Base-by-base conservation (phyloP, 2,888 invertebrate species). In the Biston betularia region DNA sequence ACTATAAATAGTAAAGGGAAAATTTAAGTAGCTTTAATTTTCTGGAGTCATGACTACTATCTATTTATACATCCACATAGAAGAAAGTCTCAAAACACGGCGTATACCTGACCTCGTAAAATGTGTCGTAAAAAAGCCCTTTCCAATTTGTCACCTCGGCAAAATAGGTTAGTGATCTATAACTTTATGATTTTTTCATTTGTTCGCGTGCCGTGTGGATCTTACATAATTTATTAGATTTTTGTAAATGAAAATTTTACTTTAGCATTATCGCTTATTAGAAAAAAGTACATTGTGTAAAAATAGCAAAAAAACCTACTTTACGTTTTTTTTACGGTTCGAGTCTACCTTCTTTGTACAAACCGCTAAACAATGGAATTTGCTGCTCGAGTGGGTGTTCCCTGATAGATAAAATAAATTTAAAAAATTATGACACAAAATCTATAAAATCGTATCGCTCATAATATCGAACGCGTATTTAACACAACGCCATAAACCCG, bases 141-240 rank as follows among this genome's bases (percentile, higher is more conserved):
- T 86, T 89, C 88, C 89, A 89, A 89, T 89, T 87, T 86, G 85
- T 84, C 85, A 86, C 82, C 79, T 78, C 63, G 44, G 34, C 64
- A 65, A 61, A 72, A 71, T 76, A 68, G 74, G 72, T 71, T 76
- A 65, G 68, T 60, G 61, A 68, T 71, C 61, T 63, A 68, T 74
- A 69, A 72, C 69, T 79, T 66, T 62, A 66, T 70, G 70, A 74
- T 69, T 68, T 70, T 68, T 68, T 50, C 62, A 59, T 59, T 49
- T 54, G 48, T 24, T 44, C 10, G 49, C 33, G n/a, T 42, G 11
- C n/a, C 8, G 15, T 35, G 45, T 42, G 33, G 24, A 45, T 33
- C 56, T 4, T 45, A 42, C 50, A 45, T 57, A 35, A 14, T 45
- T 57, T 55, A 50, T 46, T 46, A 46, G 45, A 46, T 46, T 46